These are phyloP conservation scores for Anadara kagoshimensis DNA, from an alignment of 1,140 invertebrate genomes.

Conservation along the genomic window DNA sequence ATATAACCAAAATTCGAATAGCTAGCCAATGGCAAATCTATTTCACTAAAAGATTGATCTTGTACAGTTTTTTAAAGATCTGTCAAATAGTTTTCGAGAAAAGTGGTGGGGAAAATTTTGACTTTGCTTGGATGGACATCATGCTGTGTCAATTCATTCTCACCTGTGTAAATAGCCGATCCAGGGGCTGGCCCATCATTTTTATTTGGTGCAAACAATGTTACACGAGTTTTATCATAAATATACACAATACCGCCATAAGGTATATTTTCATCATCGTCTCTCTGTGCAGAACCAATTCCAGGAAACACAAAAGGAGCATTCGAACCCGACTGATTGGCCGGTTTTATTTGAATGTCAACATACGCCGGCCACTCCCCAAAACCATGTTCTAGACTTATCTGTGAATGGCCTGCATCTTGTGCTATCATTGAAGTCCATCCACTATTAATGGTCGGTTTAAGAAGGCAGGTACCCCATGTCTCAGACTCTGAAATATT, in stretches of 20 bases:
- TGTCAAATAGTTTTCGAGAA: no score
- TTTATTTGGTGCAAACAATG: slow-evolving; percentile 27
- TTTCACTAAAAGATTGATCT: no score
- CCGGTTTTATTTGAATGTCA: slow-evolving; percentile 24
- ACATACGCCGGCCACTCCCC: slow-evolving; percentile 23
- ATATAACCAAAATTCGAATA: no score
- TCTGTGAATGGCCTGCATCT: not conserved
- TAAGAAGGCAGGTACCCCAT: not conserved
- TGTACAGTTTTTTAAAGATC: no score
- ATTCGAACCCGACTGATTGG: slow-evolving; percentile 1
- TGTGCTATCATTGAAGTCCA: slow-evolving; percentile 6
- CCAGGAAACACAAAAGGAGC: slow-evolving; percentile 30
- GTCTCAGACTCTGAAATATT: no score
- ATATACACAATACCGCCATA: slow-evolving; percentile 36
- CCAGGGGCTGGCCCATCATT: slow-evolving; percentile 13
- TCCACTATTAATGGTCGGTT: not conserved
- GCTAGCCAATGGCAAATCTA: no score
- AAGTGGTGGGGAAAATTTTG: no score
- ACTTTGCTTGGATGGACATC: no score
- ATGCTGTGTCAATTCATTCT: no score
- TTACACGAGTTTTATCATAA: slow-evolving; percentile 22
- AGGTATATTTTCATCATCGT: not conserved
- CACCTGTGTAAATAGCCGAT: slow-evolving; percentile 37
- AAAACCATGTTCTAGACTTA: not conserved
- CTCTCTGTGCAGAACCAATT: slow-evolving; percentile 29